Evolutionary conservation across 2,113 vertebrate genomes (phyloP), one percentile per base, ranked within the genome.

Genomic region (Clinocottus analis): DNA sequence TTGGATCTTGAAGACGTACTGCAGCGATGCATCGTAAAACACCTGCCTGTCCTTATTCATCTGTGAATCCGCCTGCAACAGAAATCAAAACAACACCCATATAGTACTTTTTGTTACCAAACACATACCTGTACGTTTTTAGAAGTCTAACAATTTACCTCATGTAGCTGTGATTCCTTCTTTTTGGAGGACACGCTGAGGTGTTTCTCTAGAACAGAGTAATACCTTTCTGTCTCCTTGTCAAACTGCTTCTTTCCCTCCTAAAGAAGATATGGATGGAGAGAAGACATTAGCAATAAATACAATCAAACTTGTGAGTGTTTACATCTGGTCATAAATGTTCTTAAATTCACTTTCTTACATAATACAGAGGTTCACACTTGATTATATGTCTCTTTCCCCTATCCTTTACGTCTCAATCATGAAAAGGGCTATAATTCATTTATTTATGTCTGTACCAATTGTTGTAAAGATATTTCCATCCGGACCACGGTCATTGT

Each of bases 181-280:
- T 99, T 99, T 93, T 96, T 98, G 65, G 98, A 97, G 45, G 98
- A 99, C 82, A 99, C 90, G 93, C 96, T 97, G 92, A 99, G 94
- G 90, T 99, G 97, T 91, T 99, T 99, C 80, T 99, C 98, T 89
- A 99, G 92, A 80, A 97, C 95, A 33, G 97, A 98, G 91, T 99
- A 99, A 80, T 99, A 99, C 89, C 97, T 97, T 88, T 99, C 98
- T 68, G 97, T 98, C 94, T 99, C 98, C 81, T 99, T 99, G 94
- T 99, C 97, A 95, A 99, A 99, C 87, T 99, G 99, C 94, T 99
- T 99, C 92, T 98, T 99, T 89, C 96, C 98, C 88, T 99, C 98
- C 98, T 99, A 71, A 88, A 84, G 87, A 31, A 92, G 66, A 89
- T 2, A 17, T 1, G 1, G 12, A 77, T 31, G 8, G n/a, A 56